phyloP scores from a whole-genome alignment of 2,888 invertebrate genomes.

The Oeneis ivallda region DNA sequence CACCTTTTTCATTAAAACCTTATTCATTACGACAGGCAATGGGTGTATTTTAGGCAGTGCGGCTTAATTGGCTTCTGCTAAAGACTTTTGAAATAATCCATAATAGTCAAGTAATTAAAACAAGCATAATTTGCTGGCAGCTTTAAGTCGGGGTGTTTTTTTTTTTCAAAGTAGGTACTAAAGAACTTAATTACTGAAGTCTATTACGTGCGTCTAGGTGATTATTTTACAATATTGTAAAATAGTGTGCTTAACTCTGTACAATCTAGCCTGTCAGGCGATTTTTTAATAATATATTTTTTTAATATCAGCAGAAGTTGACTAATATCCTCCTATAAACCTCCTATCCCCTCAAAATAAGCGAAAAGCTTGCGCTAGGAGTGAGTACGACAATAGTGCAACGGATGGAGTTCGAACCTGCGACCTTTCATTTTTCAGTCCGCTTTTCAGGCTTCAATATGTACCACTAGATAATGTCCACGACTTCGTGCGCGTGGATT shows the following conservation, averaged over 20 bases:
- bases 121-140: constrained; percentile 3
- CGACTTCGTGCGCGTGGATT: too few relatives aligned
- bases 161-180: constrained; percentile 2
- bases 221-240: neutral
- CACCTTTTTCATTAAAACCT: neutral
- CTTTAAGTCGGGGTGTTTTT: neutral
- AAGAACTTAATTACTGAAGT: constrained; percentile 5
- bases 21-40: constrained; percentile 4
- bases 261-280: too few relatives aligned
- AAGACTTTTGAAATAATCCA: constrained; percentile 13
- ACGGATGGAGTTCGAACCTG: too few relatives aligned
- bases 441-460: too few relatives aligned
- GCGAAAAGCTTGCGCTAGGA: too few relatives aligned
- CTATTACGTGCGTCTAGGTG: neutral
- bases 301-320: too few relatives aligned
- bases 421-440: too few relatives aligned
- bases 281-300: too few relatives aligned
- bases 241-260: neutral
- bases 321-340: too few relatives aligned
- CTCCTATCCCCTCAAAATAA: too few relatives aligned
- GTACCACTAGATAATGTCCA: too few relatives aligned
- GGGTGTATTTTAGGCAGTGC: neutral
- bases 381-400: too few relatives aligned
- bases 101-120: constrained; percentile 12
- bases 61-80: constrained; percentile 10